Evolutionary conservation across 2,888 invertebrate species (phyloP).

Genomic region (Heliconius hortense): DNA sequence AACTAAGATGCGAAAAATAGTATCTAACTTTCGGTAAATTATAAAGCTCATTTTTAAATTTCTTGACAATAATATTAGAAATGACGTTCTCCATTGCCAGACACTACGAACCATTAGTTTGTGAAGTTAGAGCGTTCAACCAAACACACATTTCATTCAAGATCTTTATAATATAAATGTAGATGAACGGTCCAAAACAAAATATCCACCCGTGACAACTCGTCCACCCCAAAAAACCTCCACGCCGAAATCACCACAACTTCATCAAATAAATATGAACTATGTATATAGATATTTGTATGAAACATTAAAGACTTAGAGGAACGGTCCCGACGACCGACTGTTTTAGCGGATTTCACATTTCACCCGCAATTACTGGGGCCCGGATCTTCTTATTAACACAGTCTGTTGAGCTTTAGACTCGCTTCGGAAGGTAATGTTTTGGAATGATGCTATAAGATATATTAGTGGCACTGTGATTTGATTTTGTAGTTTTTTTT

Average conservation of each 20-base stretch:
- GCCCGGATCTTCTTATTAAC: constrained; percentile 32
- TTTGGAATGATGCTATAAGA: constrained; percentile 20
- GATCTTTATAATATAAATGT: too few relatives aligned
- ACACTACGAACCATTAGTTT: too few relatives aligned
- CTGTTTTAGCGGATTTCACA: constrained; percentile 33
- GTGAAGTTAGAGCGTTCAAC: too few relatives aligned
- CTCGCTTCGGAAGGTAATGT: constrained; percentile 29
- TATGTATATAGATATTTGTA: constrained; percentile 42
- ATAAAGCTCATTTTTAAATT: too few relatives aligned
- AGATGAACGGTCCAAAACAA: neutral
- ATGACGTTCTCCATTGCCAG: too few relatives aligned
- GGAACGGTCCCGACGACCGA: constrained; percentile 18
- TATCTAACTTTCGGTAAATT: too few relatives aligned
- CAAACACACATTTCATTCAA: too few relatives aligned
- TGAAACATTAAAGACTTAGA: constrained; percentile 37
- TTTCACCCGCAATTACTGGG: constrained; percentile 31
- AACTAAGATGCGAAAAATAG: too few relatives aligned
- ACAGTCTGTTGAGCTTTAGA: constrained; percentile 33
- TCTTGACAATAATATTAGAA: too few relatives aligned
- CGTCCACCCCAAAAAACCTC: constrained; percentile 42
- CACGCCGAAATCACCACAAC: constrained; percentile 50
- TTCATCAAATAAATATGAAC: constrained; percentile 53
- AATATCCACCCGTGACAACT: constrained; percentile 39
- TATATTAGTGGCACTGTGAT: constrained; percentile 7
- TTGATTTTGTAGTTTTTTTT: neutral